Evolutionary conservation across 2,113 vertebrate species (phyloP).

Genomic region (Anas platyrhynchos): DNA sequence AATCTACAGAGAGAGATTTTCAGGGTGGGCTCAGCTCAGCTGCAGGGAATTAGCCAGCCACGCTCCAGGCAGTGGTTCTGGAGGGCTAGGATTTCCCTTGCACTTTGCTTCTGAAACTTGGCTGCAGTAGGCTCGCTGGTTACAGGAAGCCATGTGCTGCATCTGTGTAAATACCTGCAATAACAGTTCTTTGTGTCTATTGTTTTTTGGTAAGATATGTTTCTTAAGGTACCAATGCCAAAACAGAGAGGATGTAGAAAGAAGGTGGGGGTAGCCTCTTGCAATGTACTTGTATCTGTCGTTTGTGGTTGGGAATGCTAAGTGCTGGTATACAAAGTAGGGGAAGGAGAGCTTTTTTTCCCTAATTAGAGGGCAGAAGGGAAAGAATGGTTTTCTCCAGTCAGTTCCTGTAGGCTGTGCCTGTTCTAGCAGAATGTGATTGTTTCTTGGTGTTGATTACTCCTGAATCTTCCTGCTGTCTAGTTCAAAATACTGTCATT

Average conservation of each 20-base stretch:
- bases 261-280: not conserved
- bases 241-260: not conserved
- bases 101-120: not conserved
- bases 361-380: not conserved
- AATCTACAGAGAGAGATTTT: not conserved
- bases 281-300: accelerated
- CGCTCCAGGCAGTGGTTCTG: not conserved
- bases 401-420: not conserved
- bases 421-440: not conserved
- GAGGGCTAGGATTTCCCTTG: not conserved
- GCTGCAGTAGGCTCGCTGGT: not conserved
- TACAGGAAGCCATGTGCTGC: not conserved
- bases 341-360: accelerated
- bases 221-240: not conserved
- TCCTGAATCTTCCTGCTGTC: not conserved
- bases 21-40: not conserved
- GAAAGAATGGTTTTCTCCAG: not conserved
- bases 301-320: accelerated
- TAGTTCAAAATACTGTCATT: not conserved
- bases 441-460: not conserved
- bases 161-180: not conserved
- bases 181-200: not conserved
- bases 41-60: not conserved
- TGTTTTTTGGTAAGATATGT: not conserved
- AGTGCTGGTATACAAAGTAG: not conserved